Base-by-base conservation (phyloP, 2,113 vertebrate species). In the Neogale vison region DNA sequence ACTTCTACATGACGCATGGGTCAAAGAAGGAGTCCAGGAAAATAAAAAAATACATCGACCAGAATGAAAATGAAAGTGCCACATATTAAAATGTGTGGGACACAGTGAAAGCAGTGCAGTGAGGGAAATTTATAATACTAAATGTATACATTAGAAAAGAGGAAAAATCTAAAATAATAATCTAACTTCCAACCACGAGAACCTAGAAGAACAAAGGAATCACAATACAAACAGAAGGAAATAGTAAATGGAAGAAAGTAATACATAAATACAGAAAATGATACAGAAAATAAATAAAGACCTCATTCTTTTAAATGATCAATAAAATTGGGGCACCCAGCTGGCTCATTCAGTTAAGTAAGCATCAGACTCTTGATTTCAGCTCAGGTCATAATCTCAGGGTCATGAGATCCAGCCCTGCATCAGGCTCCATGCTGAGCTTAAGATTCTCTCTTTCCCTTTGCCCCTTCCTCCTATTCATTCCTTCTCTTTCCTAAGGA, bases 221-320 rank as follows among this genome's bases (percentile, higher is more conserved):
- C 59, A 67, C 50, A 71, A 82, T 24, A 24, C 6, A 47, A 91
- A 15, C 69, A 45, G 59, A 63, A 67, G 65, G 42, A 71, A 71
- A 57, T 72, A 86, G 59, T 83, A 50, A 82, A 61, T 5, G 52
- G 5, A 24, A 39, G 17, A 94, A 69, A 81, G 69, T 34, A 88
- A 61, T 80, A 93, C 71, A 52, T n/a, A 87, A 87, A 86, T 79
- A 61, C 26, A 69, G 45, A 96, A 94, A 90, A 71, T 14, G 57
- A 59, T 24, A 59, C 21, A 61, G 59, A 67, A 80, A 71, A 52
- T 36, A 93, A 96, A 80, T 39, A 96, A 79, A 90, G 29, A 61
- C 42, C 34, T 57, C 21, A 29, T 90, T 90, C 31, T 86, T 80
- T 94, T 55, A 63, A 85, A 92, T 34, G 23, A 72, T 93, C 34